phyloP scores from a whole-genome alignment of 2,797 vertebrate genomes.

The Coregonus suidteri region DNA sequence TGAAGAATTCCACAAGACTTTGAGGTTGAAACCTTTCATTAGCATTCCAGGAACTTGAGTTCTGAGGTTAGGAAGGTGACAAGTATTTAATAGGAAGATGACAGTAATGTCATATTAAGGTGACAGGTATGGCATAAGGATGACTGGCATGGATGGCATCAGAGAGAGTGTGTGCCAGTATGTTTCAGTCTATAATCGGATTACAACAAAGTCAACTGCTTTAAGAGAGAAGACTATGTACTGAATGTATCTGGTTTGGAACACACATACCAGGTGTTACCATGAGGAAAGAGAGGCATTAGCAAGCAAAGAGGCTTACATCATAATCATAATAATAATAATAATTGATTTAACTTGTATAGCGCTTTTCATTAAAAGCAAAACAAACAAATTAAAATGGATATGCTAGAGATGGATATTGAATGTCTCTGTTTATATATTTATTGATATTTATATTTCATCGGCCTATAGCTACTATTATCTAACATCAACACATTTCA shows the following conservation, averaged over 20 bases:
- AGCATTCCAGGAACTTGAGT: neutral
- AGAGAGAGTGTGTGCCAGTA: neutral
- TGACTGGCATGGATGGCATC: neutral
- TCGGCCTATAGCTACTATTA: no score
- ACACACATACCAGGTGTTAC: neutral
- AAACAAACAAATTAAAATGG: no score
- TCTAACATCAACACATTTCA: no score
- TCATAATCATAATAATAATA: neutral
- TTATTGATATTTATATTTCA: no score
- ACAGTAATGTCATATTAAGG: neutral
- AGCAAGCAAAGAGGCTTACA: neutral
- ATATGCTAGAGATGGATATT: no score
- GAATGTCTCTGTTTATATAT: no score
- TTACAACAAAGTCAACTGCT: neutral
- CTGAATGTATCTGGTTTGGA: neutral
- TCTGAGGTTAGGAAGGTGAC: neutral
- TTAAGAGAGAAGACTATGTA: neutral
- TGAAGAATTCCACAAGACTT: constrained; percentile 4
- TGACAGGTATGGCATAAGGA: neutral
- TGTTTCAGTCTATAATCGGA: neutral
- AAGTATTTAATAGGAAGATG: neutral
- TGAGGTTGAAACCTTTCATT: neutral
- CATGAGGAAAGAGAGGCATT: neutral
- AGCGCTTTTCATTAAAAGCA: no score
- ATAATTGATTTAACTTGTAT: no score